Conservation (phyloP, 2,797 vertebrate species). For the Cirrhinus molitorella region DNA sequence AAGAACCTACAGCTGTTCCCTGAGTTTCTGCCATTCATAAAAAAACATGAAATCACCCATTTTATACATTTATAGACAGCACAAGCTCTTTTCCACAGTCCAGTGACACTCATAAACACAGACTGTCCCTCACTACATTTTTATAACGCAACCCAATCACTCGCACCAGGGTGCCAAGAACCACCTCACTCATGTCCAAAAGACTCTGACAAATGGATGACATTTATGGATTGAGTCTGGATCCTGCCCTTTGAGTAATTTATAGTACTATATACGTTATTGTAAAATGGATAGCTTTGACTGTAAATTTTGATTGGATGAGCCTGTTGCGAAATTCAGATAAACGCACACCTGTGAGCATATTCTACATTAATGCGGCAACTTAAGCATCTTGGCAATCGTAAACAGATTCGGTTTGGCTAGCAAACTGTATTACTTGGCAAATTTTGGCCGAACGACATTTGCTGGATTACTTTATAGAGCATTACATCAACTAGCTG, state of each 20-base stretch:
- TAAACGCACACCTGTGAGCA: constrained; percentile 13
- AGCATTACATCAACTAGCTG: constrained; percentile 9
- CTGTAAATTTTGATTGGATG: constrained; percentile 5
- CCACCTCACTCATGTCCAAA: constrained; percentile 67
- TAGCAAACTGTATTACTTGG: not conserved
- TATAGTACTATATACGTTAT: constrained; percentile 11
- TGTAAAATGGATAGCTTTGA: constrained; percentile 13
- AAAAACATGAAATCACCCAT: constrained; percentile 67
- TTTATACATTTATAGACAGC: constrained; percentile 69
- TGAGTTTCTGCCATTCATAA: constrained; percentile 54
- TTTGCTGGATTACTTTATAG: not conserved
- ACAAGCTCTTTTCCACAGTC: constrained; percentile 64
- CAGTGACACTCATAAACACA: constrained; percentile 63
- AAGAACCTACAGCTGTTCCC: constrained; percentile 63
- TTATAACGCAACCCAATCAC: constrained; percentile 54
- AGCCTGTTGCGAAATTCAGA: not conserved
- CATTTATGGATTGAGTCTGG: constrained; percentile 2
- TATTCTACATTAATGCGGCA: not conserved
- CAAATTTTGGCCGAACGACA: not conserved
- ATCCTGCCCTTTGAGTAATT: not conserved
- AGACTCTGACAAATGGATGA: constrained; percentile 54
- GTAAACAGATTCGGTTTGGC: not conserved
- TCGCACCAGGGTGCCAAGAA: constrained; percentile 58
- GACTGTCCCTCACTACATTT: constrained; percentile 61
- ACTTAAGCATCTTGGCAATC: not conserved